A percentile compares a stretch with the other conserved stretches of the same genome.
Evolutionary conservation across 2,888 invertebrate species (phyloP).

Genomic region (Flexamia atlantica): DNA sequence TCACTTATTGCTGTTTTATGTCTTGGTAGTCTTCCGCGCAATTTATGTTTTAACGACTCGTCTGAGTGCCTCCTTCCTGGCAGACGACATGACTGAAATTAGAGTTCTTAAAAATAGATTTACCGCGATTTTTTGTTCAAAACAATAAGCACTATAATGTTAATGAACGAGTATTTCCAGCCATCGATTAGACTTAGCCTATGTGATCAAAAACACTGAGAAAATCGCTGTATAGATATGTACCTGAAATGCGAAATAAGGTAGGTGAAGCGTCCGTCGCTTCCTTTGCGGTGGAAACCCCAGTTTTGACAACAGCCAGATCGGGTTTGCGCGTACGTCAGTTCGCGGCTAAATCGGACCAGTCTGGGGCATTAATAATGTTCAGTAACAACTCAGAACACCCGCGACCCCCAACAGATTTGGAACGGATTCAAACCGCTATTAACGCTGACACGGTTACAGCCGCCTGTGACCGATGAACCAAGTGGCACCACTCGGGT

Average conservation of each 20-base stretch:
- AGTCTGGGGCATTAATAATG: conserved; percentile 23
- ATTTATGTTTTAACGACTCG: conserved; percentile 1
- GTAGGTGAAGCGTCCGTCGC: neutral
- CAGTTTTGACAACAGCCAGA: neutral
- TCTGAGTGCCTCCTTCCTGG: neutral
- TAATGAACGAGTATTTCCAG: too few relatives aligned
- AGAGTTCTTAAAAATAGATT: too few relatives aligned
- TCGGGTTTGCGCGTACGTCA: conserved; percentile 1
- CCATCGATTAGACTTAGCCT: too few relatives aligned
- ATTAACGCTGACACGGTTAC: conserved; percentile 38
- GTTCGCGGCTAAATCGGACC: conserved; percentile 24
- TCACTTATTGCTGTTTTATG: neutral
- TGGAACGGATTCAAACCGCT: conserved; percentile 27
- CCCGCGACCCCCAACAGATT: neutral
- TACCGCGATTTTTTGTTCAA: too few relatives aligned
- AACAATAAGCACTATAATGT: too few relatives aligned
- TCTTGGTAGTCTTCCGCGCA: neutral
- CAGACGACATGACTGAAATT: too few relatives aligned
- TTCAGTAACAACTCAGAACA: neutral
- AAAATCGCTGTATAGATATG: too few relatives aligned
- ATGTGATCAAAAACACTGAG: too few relatives aligned
- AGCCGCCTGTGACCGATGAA: neutral
- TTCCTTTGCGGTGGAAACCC: neutral
- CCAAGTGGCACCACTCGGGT: neutral
- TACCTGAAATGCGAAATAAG: too few relatives aligned